Evolutionary conservation across 1,140 invertebrate species (phyloP), one percentile per base, ranked within the genome.

Genomic region (Drosophila burlai): DNA sequence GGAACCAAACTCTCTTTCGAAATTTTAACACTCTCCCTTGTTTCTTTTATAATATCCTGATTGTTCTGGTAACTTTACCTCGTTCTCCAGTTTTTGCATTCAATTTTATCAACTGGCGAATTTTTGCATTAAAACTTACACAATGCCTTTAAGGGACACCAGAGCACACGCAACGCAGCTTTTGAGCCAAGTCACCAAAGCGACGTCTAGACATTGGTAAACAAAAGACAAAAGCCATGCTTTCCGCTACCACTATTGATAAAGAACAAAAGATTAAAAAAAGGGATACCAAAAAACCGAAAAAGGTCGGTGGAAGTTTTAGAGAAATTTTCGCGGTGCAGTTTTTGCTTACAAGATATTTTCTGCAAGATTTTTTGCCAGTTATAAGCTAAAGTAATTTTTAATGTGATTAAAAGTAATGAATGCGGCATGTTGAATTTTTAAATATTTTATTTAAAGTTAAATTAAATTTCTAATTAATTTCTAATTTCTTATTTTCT

Each of bases 201-300:
- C 67, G 64, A 77, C 54, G 83, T 87, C 83, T 87, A 87, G 83
- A 87, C 83, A 59, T 84, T 83, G 81, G 83, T 81, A 87, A 87
- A 87, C 83, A 87, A 83, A 80, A 45, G 63, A 81, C 82, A 85
- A 84, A 81, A 84, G 82, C 34, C 21, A 40, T 40, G 65, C 82
- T 76, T 64, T 58, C 59, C 40, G 67, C 52, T 34, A 73, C 69
- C 71, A 73, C 69, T 73, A 34, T 61, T 29, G 67, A 46, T 21
- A 29, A 52, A 73, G 71, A 76, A 87, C 71, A 73, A 72, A 79
- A 72, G 76, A 40, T 47, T 26, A 16, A 34, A 38, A 54, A 55
- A 55, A 40, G 60, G 54, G 47, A 60, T 26, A 42, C 26, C 31
- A 9, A 55, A 55, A 38, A 62, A 65, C 31, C 49, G 29, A 24